phyloP scores from a whole-genome alignment of 2,888 invertebrate genomes.

The Eurytoma californica region DNA sequence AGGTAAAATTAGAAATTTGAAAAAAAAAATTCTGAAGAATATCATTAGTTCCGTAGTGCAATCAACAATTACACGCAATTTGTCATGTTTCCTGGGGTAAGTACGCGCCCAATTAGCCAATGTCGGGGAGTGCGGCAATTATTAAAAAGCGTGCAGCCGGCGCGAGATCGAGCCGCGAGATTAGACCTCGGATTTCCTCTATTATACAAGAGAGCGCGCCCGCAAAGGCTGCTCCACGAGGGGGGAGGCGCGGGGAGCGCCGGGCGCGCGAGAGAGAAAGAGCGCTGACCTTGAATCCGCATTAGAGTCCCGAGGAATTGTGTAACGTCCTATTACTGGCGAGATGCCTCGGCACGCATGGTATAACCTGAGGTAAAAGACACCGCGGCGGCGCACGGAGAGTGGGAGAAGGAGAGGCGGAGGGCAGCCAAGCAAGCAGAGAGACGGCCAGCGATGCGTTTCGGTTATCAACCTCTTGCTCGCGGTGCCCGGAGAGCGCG shows the following conservation, averaged over 20 bases:
- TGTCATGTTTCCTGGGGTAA: too few relatives aligned
- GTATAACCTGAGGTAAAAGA: slow-evolving; percentile 29
- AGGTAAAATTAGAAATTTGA: too few relatives aligned
- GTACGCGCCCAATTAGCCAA: background rate
- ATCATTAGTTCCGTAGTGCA: too few relatives aligned
- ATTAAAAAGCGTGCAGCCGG: slow-evolving; percentile 1
- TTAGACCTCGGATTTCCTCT: slow-evolving; percentile 25
- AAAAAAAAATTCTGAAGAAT: too few relatives aligned
- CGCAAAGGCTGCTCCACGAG: too few relatives aligned
- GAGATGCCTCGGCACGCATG: slow-evolving; percentile 22
- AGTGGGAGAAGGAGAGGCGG: slow-evolving; percentile 27
- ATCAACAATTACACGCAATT: too few relatives aligned
- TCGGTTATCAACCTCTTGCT: slow-evolving; percentile 71
- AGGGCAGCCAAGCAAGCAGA: slow-evolving; percentile 44
- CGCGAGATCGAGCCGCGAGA: background rate
- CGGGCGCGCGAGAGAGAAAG: slow-evolving; percentile 11
- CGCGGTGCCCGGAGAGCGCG: too few relatives aligned
- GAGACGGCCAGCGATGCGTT: slow-evolving; percentile 70
- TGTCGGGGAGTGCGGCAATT: slow-evolving; percentile 9
- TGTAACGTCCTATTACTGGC: slow-evolving; percentile 40
- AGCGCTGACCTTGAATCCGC: slow-evolving; percentile 53
- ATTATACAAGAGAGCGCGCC: slow-evolving; percentile 22
- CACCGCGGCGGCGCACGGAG: background rate
- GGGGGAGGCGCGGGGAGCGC: background rate
- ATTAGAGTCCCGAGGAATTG: slow-evolving; percentile 32